These are phyloP conservation scores for Heliornis fulica DNA, from an alignment of 2,113 vertebrate species.

Conservation along the genomic window DNA sequence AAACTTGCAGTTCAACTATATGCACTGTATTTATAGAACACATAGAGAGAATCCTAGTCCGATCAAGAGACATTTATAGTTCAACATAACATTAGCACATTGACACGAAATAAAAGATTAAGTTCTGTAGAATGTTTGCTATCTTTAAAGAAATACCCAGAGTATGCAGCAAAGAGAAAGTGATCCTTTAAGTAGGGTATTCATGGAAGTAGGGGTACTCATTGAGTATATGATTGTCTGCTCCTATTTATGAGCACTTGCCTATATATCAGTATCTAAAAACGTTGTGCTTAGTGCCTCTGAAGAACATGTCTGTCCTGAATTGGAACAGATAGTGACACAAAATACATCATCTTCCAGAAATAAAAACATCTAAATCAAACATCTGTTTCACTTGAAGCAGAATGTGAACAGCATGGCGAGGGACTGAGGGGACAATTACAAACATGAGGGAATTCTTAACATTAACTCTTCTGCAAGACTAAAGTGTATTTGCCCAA, in stretches of 20 bases:
- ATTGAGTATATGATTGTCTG: not conserved
- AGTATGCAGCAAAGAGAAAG: not conserved
- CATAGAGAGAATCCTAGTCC: not conserved
- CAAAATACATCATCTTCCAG: not conserved
- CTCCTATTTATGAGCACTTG: not conserved
- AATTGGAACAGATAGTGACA: not conserved
- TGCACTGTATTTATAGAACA: not conserved
- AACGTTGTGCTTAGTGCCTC: not conserved
- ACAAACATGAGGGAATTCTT: not conserved
- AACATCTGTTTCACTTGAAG: not conserved
- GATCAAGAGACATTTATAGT: not conserved
- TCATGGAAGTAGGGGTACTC: not conserved
- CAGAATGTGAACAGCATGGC: not conserved
- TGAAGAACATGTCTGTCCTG: not conserved
- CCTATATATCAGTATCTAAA: not conserved
- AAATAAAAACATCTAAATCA: not conserved
- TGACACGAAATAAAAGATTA: not conserved
- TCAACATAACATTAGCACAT: not conserved
- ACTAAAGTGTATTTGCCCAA: not conserved
- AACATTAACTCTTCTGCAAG: not conserved
- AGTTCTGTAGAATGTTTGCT: not conserved
- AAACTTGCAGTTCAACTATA: not conserved
- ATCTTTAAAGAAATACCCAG: not conserved
- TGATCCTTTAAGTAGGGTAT: not conserved
- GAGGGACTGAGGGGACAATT: not conserved